phyloP scores from a whole-genome alignment of 2,888 invertebrate genomes.

The Dysmachus trigonus region DNA sequence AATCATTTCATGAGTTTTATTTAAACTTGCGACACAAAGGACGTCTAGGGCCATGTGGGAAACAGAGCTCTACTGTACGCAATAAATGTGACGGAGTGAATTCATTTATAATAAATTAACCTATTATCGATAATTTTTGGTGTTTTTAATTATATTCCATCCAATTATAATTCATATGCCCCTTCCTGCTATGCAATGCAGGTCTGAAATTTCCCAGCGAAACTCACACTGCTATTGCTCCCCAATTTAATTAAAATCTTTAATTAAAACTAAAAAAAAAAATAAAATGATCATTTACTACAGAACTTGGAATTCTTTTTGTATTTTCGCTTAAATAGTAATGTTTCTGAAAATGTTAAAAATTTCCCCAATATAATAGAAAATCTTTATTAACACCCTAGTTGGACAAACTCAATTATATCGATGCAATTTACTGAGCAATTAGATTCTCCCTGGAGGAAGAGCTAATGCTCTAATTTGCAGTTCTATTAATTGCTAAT shows the following conservation, averaged over 20 bases:
- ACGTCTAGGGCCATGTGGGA: not conserved
- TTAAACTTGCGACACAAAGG: not conserved
- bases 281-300: too few relatives aligned
- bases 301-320: not conserved
- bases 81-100: not conserved
- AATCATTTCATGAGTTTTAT: not conserved
- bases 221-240: not conserved
- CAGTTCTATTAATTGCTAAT: not conserved
- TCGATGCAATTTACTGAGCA: not conserved
- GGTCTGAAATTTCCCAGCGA: not conserved
- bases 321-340: not conserved
- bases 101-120: not conserved
- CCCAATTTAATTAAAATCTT: not conserved
- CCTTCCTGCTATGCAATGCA: not conserved
- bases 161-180: not conserved
- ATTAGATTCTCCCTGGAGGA: not conserved
- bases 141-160: not conserved
- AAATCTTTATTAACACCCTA: not conserved
- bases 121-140: not conserved
- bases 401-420: not conserved
- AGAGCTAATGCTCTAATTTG: not conserved
- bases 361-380: not conserved
- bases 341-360: not conserved
- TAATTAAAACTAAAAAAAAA: not conserved
- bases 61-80: not conserved